These are phyloP conservation scores for Carollia perspicillata DNA, from an alignment of 2,113 vertebrate species.

Conservation along the genomic window DNA sequence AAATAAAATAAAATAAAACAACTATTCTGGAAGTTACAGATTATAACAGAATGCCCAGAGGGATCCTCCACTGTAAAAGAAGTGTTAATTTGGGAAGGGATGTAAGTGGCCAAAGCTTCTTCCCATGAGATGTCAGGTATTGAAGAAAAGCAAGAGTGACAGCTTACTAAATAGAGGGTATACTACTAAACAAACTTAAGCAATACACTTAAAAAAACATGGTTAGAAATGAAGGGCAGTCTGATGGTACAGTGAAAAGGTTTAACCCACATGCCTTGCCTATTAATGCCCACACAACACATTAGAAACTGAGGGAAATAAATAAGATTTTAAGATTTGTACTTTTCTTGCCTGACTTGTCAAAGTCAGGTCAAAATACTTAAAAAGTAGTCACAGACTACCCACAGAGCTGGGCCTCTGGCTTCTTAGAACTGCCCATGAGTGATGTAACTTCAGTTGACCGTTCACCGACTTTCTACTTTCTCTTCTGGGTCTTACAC, in stretches of 20 bases:
- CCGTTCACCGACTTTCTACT: background rate
- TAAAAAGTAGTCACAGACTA: background rate
- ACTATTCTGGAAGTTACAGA: background rate
- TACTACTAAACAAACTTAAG: background rate
- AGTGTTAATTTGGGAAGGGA: background rate
- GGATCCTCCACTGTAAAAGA: background rate
- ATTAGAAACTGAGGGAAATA: background rate
- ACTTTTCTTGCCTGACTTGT: background rate
- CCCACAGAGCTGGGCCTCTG: background rate
- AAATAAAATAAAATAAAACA: too few species aligned
- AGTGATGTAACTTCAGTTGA: background rate
- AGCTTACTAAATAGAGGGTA: background rate
- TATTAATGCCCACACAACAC: background rate
- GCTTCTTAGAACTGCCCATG: background rate
- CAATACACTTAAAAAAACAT: background rate
- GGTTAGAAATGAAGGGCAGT: background rate
- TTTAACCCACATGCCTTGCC: background rate
- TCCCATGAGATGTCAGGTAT: background rate
- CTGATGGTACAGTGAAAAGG: background rate
- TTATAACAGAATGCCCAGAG: background rate
- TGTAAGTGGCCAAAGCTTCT: background rate
- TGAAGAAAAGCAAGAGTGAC: background rate
- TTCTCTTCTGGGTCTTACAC: background rate
- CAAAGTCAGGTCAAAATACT: slow-evolving; percentile 15
- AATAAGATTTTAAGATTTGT: background rate